phyloP scores from a whole-genome alignment of 2,888 invertebrate species.

The Cheilosia vernalis region DNA sequence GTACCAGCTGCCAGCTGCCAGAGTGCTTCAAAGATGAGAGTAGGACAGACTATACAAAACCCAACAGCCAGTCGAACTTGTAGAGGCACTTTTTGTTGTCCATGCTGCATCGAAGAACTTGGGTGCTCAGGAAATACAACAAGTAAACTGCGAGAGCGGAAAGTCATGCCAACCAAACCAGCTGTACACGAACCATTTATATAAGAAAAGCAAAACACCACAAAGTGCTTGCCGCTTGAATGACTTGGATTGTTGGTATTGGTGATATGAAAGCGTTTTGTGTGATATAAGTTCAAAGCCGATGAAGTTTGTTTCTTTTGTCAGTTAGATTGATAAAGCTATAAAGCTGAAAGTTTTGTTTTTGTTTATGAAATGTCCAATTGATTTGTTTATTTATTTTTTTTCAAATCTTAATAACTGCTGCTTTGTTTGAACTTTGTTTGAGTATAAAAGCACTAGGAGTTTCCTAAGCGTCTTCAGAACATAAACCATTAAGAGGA shows the following conservation, averaged over 20 bases:
- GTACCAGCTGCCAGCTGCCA: too few species aligned
- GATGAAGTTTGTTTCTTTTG: constrained; percentile 51
- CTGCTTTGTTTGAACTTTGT: constrained; percentile 42
- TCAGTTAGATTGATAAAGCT: constrained; percentile 34
- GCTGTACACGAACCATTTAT: neutral
- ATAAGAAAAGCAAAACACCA: constrained; percentile 26
- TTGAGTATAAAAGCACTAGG: neutral
- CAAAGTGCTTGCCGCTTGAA: neutral
- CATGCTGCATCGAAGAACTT: constrained; percentile 71
- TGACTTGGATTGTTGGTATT: constrained; percentile 7
- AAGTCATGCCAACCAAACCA: neutral
- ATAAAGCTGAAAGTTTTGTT: constrained; percentile 56
- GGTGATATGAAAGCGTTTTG: constrained; percentile 57
- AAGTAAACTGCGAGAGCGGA: constrained; percentile 11
- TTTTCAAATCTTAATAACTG: neutral
- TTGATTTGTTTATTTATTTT: constrained; percentile 7
- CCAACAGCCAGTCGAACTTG: constrained; percentile 54
- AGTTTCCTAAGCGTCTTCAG: neutral
- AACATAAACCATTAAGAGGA: neutral
- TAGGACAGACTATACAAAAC: neutral
- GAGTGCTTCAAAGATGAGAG: neutral
- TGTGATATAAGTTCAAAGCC: constrained; percentile 66
- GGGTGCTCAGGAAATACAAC: constrained; percentile 63
- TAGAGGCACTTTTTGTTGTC: constrained; percentile 68
- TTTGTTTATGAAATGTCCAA: constrained; percentile 45